Percentiles rank a stretch among this genome's conserved stretches.
Conservation (phyloP, 2,888 invertebrate genomes). For the Protophormia terraenovae region DNA sequence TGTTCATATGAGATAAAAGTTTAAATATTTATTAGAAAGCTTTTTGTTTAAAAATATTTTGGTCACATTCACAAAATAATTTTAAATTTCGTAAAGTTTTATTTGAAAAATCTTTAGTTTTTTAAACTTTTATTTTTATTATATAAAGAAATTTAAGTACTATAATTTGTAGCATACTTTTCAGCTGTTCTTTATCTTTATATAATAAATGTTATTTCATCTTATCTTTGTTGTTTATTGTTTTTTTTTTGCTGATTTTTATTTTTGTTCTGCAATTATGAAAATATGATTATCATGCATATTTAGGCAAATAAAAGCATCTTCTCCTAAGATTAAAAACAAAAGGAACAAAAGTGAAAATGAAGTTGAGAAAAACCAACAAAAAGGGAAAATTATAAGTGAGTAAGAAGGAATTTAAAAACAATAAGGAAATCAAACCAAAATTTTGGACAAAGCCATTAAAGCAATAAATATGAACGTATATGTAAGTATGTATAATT, state of each 20-base stretch:
- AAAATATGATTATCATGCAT: conserved; percentile 51
- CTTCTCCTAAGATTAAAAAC: background rate
- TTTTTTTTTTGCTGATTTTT: conserved; percentile 22
- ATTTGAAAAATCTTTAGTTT: background rate
- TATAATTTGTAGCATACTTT: background rate
- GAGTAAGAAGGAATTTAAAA: no score
- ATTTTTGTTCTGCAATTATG: conserved; percentile 30
- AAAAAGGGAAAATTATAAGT: no score
- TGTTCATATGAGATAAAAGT: no score
- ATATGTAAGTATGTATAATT: no score
- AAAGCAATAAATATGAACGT: no score
- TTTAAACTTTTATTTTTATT: background rate
- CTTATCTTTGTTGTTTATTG: background rate
- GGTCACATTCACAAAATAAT: no score
- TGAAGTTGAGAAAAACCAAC: background rate
- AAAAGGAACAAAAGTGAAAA: background rate
- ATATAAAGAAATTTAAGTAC: background rate
- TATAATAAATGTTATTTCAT: background rate
- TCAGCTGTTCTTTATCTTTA: background rate
- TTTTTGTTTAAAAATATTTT: no score
- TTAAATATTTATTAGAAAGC: no score
- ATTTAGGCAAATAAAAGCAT: conserved; percentile 18
- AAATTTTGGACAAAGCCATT: no score
- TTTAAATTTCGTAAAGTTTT: background rate
- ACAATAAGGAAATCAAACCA: no score